Evolutionary conservation across 2,797 vertebrate species (phyloP).

Genomic region (Pangasius krempfi): DNA sequence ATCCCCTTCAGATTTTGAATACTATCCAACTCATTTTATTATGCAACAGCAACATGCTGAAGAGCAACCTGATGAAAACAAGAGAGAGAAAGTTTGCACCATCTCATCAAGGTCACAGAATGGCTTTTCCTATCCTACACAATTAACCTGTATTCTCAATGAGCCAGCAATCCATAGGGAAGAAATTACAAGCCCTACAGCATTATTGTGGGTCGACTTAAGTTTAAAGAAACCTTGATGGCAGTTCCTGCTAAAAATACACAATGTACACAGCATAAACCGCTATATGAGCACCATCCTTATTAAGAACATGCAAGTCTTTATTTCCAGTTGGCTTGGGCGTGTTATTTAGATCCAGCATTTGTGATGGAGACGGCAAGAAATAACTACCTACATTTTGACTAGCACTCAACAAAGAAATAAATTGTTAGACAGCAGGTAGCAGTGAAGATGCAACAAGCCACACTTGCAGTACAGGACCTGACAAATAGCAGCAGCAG

Average conservation of each 20-base stretch:
- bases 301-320: not conserved
- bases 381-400: not conserved
- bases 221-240: constrained; percentile 57
- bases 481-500: constrained; percentile 49
- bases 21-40: constrained; percentile 33
- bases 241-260: constrained; percentile 30
- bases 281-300: not conserved
- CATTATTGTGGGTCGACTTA: constrained; percentile 61
- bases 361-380: constrained; percentile 1
- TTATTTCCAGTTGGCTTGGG: constrained; percentile 3
- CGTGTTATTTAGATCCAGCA: constrained; percentile 4
- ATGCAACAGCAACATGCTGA: constrained; percentile 23
- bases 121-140: constrained; percentile 63
- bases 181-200: constrained; percentile 71
- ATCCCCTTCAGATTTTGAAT: constrained; percentile 26
- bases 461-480: constrained; percentile 23
- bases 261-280: not conserved
- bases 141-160: constrained; percentile 72
- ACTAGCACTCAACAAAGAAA: constrained; percentile 3
- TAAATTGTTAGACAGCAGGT: constrained; percentile 40
- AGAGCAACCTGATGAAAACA: constrained; percentile 17
- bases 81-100: constrained; percentile 51
- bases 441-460: constrained; percentile 18
- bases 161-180: constrained; percentile 71
- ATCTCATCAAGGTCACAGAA: constrained; percentile 64